A percentile compares a stretch with the other conserved stretches of the same genome.
Evolutionary conservation across 2,113 vertebrate species (phyloP).

Genomic region (Tupaia chinensis): DNA sequence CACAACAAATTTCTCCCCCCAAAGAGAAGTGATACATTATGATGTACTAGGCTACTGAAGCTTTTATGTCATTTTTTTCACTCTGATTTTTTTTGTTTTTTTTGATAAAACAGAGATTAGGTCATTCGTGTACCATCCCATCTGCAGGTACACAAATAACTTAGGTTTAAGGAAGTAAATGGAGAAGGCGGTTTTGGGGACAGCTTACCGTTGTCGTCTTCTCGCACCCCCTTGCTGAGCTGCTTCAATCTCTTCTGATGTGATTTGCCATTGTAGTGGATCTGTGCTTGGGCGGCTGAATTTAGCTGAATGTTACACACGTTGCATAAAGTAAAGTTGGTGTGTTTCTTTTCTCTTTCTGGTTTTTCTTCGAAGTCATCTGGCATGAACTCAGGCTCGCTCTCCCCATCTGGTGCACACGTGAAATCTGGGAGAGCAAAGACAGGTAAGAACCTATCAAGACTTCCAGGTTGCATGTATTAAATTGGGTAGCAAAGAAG

Average conservation of each 20-base stretch:
- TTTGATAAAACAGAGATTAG: not conserved
- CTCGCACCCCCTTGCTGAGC: conserved; percentile 85
- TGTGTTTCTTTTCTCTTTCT: conserved; percentile 87
- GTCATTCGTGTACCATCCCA: conserved; percentile 4
- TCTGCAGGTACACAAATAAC: conserved; percentile 25
- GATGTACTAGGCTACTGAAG: not conserved
- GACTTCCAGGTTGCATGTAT: conserved; percentile 76
- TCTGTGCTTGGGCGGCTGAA: conserved; percentile 89
- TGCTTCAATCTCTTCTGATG: conserved; percentile 90
- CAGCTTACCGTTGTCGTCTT: conserved; percentile 85
- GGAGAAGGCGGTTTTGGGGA: not conserved
- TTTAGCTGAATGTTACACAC: conserved; percentile 91
- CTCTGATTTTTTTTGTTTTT: not conserved
- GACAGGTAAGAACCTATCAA: conserved; percentile 63
- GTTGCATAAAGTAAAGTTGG: conserved; percentile 87
- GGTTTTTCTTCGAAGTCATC: conserved; percentile 85
- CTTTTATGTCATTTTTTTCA: not conserved
- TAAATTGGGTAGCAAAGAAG: not conserved
- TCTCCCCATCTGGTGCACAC: conserved; percentile 74
- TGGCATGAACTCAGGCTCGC: conserved; percentile 82
- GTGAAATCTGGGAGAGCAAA: conserved; percentile 81
- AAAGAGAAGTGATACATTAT: not conserved
- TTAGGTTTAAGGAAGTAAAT: not conserved
- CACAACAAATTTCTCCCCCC: not conserved
- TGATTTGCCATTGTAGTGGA: conserved; percentile 91